Conservation (phyloP, 1,140 invertebrate genomes). For the Ceratitis capitata region DNA sequence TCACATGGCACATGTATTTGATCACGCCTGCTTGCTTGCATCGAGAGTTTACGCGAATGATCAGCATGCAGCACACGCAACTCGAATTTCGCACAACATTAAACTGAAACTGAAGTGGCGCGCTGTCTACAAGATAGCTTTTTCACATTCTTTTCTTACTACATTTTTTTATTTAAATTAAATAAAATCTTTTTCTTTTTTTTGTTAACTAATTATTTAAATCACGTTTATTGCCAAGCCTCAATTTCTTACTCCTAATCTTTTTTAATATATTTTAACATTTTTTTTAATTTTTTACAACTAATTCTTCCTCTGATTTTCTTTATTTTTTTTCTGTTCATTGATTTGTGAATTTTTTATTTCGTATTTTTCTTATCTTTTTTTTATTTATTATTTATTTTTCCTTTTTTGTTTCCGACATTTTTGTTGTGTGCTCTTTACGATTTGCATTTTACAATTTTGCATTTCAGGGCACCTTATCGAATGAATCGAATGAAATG, state of each 20-base stretch:
- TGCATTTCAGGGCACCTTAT: no score
- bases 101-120: background rate
- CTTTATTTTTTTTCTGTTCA: background rate
- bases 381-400: background rate
- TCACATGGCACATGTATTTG: background rate
- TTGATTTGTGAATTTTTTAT: constrained; percentile 6
- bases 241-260: constrained; percentile 7
- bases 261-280: background rate
- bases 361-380: background rate
- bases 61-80: constrained; percentile 11
- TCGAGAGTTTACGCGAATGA: background rate
- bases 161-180: background rate
- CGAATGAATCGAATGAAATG: no score
- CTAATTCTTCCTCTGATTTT: background rate
- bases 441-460: no score
- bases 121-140: no score
- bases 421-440: no score
- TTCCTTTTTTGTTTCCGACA: constrained; percentile 25
- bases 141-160: no score
- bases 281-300: no score
- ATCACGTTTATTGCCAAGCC: background rate
- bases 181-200: no score
- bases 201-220: no score
- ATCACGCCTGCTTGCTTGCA: constrained; percentile 30
- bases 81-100: constrained; percentile 7